Base-by-base conservation (phyloP, 2,888 invertebrate species). In the Campoletis raptor region DNA sequence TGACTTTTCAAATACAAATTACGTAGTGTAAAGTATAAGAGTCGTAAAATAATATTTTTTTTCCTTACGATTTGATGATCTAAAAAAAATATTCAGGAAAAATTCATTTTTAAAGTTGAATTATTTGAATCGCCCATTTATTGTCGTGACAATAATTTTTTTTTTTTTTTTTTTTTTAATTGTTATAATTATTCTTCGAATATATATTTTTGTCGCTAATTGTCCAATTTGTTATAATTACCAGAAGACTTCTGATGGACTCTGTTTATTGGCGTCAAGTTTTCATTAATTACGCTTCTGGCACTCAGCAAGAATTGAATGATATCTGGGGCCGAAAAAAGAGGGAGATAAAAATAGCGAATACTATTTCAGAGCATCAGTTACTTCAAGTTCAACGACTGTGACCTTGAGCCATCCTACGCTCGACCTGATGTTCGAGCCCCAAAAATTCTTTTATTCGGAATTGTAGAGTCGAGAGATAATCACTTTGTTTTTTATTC, bases 351-450 rank as follows among this genome's bases (percentile, higher is more conserved):
- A 45, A 67, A 37, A 67, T 7, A 78, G 42, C 2, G 6, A 37
- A 67, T 21, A 66, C 52, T 15, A 48, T 52, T 52, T 73, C 54
- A 21, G 64, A 48, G 37, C 52, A 48, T 52, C 72, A 37, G 64
- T 73, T 73, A n/a, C 81, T 66, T 73, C 73, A 73, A 81, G 81
- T 81, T 81, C 81, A 81, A 81, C 64, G 73, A 81, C 73, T 66
- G 73, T 54, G 81, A 81, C 73, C 81, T 66, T 81, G 64, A 66
- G 52, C 24, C 81, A 48, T 64, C 45, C 80, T 80, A 48, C 77
- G 37, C 61, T 36, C 18, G 37, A 66, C 24, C 66, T 73, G 40
- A 24, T 12, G 57, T 70, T 48, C 24, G 45, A 74, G 15, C 54
- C 9, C n/a, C n/a, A 12, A 73, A 73, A 54, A n/a, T 48, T 48